Conservation (phyloP, 2,888 invertebrate genomes). For the Chirona hameri region DNA sequence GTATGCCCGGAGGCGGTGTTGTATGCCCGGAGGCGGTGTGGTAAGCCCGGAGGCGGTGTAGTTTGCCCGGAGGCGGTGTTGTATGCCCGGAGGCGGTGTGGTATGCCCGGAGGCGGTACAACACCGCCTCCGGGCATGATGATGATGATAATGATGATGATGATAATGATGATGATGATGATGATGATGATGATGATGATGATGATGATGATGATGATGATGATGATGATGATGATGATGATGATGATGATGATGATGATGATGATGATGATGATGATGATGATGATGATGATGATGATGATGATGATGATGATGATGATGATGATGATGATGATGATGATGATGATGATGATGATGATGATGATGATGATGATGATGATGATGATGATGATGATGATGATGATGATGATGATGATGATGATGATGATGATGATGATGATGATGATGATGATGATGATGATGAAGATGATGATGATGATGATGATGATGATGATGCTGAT, state of each 20-base stretch:
- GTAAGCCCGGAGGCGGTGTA: too few species aligned
- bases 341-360: constrained; percentile 22
- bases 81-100: too few species aligned
- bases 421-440: constrained; percentile 22
- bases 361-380: constrained; percentile 22
- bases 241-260: constrained; percentile 22
- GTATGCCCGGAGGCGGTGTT: too few species aligned
- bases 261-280: constrained; percentile 22
- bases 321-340: constrained; percentile 22
- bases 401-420: constrained; percentile 22
- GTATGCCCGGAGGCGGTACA: too few species aligned
- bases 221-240: constrained; percentile 22
- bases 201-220: constrained; percentile 22
- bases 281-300: constrained; percentile 22
- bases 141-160: constrained; percentile 22
- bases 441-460: constrained; percentile 22
- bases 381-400: constrained; percentile 22
- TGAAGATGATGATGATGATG: constrained; percentile 10
- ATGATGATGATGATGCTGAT: too few species aligned
- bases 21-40: too few species aligned
- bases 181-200: constrained; percentile 22
- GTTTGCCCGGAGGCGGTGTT: too few species aligned
- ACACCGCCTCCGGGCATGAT: too few species aligned
- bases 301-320: constrained; percentile 22
- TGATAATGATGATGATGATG: constrained; percentile 22